These are phyloP conservation scores for Drosophila tristis DNA, from an alignment of 1,140 invertebrate genomes.

Conservation along the genomic window DNA sequence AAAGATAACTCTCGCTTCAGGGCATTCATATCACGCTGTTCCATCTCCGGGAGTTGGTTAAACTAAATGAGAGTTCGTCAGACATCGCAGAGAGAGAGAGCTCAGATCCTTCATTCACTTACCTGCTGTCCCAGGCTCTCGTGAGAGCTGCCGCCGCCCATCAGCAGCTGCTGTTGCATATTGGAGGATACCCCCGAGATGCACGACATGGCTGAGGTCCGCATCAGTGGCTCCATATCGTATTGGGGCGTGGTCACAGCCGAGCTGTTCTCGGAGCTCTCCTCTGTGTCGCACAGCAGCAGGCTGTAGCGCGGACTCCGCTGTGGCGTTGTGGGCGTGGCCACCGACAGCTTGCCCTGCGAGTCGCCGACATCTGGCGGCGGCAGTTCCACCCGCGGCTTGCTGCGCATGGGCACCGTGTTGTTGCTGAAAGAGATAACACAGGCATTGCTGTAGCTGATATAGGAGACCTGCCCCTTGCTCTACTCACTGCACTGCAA, in stretches of 20 bases:
- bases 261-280: slow-evolving; percentile 82
- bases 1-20: slow-evolving; percentile 79
- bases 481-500: slow-evolving; percentile 46
- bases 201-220: slow-evolving; percentile 73
- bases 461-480: no score
- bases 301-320: slow-evolving; percentile 81
- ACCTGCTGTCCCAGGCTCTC: slow-evolving; percentile 78
- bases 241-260: slow-evolving; percentile 81
- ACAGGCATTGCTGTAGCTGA: not conserved
- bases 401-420: slow-evolving; percentile 13
- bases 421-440: slow-evolving; percentile 39
- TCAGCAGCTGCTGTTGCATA: slow-evolving; percentile 69
- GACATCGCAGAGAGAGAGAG: no score
- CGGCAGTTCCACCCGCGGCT: slow-evolving; percentile 37
- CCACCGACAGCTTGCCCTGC: slow-evolving; percentile 58
- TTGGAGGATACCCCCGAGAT: slow-evolving; percentile 74
- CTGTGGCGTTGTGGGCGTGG: slow-evolving; percentile 76
- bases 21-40: slow-evolving; percentile 79
- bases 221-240: slow-evolving; percentile 81
- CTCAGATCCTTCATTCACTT: not conserved
- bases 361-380: slow-evolving; percentile 18
- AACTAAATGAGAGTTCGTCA: slow-evolving; percentile 38
- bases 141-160: slow-evolving; percentile 74
- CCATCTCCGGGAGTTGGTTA: slow-evolving; percentile 56
- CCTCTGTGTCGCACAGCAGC: slow-evolving; percentile 66